These are phyloP conservation scores for Pipistrellus nathusii DNA, from an alignment of 2,797 vertebrate species.

Conservation along the genomic window DNA sequence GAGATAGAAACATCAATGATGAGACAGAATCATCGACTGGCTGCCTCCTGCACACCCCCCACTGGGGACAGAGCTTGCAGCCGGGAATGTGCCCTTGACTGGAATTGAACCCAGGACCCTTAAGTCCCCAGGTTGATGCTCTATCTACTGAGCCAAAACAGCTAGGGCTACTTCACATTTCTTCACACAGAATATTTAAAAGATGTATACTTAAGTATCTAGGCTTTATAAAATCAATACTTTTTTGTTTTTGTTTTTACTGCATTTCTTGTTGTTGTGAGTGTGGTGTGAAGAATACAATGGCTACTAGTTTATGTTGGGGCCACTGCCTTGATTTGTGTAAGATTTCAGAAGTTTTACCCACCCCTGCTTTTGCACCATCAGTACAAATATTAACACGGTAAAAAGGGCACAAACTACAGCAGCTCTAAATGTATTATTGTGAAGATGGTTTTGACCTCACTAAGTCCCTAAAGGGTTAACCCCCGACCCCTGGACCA, in stretches of 20 bases:
- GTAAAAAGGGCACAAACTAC: neutral
- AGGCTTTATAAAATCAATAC: neutral
- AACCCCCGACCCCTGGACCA: neutral
- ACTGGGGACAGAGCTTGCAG: no score
- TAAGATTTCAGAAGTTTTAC: neutral
- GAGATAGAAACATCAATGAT: no score
- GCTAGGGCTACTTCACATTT: neutral
- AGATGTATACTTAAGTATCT: neutral
- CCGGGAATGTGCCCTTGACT: no score
- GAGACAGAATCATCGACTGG: no score
- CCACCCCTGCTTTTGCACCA: no score
- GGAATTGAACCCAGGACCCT: no score
- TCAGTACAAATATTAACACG: no score
- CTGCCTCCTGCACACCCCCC: no score
- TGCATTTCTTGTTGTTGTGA: neutral
- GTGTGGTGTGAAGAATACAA: neutral
- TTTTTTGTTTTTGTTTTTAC: no score
- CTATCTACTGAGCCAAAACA: no score
- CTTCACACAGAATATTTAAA: neutral
- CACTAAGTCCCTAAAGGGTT: neutral
- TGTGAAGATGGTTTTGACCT: neutral
- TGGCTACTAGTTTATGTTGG: fast-evolving
- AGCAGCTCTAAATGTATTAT: neutral
- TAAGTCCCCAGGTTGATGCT: no score
- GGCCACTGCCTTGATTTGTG: fast-evolving